Evolutionary conservation across 2,113 vertebrate genomes (phyloP).

Genomic region (Oreotrochilus melanogaster): DNA sequence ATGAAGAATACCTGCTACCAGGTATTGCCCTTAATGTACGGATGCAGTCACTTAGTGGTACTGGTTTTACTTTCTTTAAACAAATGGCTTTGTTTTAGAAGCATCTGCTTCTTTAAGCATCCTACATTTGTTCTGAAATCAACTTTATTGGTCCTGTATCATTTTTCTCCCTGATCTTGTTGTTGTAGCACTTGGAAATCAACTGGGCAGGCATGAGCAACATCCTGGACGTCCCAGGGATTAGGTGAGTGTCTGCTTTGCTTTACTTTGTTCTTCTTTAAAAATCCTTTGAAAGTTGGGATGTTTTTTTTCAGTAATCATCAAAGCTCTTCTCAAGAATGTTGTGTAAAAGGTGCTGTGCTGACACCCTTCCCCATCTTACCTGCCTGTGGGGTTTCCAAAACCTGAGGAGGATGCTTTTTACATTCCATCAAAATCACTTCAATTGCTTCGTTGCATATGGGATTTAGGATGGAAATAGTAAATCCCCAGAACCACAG

Average conservation of each 20-base stretch:
- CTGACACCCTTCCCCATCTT: not conserved
- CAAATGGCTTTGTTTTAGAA: not conserved
- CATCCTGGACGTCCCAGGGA: conserved; percentile 88
- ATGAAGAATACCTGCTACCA: not conserved
- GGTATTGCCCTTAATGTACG: not conserved
- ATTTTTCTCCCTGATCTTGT: not conserved
- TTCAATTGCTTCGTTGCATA: not conserved
- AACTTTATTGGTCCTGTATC: not conserved
- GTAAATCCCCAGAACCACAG: not conserved
- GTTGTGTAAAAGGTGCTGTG: not conserved
- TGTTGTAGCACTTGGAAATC: conserved; percentile 84
- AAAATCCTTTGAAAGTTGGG: not conserved
- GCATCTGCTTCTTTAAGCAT: not conserved
- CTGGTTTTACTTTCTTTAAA: not conserved
- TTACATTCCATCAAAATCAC: not conserved
- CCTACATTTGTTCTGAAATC: not conserved
- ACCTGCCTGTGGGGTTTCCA: not conserved
- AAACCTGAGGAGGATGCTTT: not conserved
- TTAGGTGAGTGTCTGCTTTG: conserved; percentile 82
- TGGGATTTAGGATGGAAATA: not conserved
- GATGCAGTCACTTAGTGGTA: not conserved
- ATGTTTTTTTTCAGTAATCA: not conserved
- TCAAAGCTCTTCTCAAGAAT: not conserved
- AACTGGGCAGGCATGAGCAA: conserved; percentile 97
- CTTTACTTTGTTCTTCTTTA: not conserved